Percentiles rank a stretch among this genome's conserved stretches.
Conservation (phyloP, 2,113 vertebrate species). For the Alouatta palliata region DNA sequence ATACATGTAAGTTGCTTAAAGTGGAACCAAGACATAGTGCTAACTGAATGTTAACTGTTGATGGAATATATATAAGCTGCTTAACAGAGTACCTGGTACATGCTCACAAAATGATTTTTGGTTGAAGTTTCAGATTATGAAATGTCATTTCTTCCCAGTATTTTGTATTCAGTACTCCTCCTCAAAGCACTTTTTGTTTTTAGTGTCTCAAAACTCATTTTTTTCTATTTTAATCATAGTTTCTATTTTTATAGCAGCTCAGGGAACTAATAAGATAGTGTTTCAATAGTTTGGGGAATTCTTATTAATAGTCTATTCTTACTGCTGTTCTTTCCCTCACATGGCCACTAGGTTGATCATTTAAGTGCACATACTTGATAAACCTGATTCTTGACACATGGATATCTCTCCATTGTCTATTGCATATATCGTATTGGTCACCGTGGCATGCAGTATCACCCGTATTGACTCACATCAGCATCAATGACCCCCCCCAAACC, state of each 20-base stretch:
- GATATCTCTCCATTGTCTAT: neutral
- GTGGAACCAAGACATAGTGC: neutral
- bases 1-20: neutral
- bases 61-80: neutral
- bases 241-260: neutral
- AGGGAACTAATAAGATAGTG: neutral
- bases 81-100: neutral
- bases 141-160: neutral
- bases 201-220: neutral
- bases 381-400: neutral
- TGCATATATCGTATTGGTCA: neutral
- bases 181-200: neutral
- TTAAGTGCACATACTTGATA: neutral
- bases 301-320: neutral
- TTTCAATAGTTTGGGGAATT: neutral
- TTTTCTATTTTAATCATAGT: neutral
- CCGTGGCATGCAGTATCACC: fast-evolving
- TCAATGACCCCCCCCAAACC: fast-evolving
- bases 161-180: neutral
- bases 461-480: too few species aligned
- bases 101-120: neutral
- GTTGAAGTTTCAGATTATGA: neutral
- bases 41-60: neutral
- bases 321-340: neutral
- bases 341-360: neutral